phyloP scores from a whole-genome alignment of 37 sponge, comb jelly and placozoan genomes.

The Theonella swinhoei region DNA sequence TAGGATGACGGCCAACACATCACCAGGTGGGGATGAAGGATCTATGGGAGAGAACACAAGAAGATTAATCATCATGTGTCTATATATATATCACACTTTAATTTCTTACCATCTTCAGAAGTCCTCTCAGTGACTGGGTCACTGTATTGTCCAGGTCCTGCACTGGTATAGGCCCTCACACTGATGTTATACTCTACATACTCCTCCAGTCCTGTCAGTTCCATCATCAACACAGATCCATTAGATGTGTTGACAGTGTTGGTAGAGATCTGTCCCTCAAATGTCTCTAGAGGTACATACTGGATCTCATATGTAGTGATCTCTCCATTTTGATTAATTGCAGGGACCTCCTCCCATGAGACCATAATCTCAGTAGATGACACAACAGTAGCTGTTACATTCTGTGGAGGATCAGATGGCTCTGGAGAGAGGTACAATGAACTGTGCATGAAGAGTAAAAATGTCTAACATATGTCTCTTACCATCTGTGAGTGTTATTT shows the following conservation, averaged over 20 bases:
- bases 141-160: slow-evolving; percentile 19
- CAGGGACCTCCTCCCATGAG: slow-evolving; percentile 3
- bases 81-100: too few species aligned
- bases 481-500: slow-evolving; percentile 12
- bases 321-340: slow-evolving; percentile 5
- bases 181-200: background rate
- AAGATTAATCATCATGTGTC: too few species aligned
- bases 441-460: too few species aligned
- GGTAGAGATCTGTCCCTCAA: background rate
- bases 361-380: slow-evolving; percentile 4
- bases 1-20: background rate
- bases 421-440: background rate
- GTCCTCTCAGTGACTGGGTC: background rate
- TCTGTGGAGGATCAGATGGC: slow-evolving; percentile 17
- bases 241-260: background rate
- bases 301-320: background rate
- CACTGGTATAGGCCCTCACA: slow-evolving; percentile 30
- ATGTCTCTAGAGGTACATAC: background rate
- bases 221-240: background rate
- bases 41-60: background rate
- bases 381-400: slow-evolving; percentile 9
- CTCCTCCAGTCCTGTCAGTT: slow-evolving; percentile 12
- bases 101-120: background rate
- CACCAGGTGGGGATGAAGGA: background rate
- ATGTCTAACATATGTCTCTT: too few species aligned